Conservation (phyloP, 2,888 invertebrate species). For the Caenorhabditis sp. region DNA sequence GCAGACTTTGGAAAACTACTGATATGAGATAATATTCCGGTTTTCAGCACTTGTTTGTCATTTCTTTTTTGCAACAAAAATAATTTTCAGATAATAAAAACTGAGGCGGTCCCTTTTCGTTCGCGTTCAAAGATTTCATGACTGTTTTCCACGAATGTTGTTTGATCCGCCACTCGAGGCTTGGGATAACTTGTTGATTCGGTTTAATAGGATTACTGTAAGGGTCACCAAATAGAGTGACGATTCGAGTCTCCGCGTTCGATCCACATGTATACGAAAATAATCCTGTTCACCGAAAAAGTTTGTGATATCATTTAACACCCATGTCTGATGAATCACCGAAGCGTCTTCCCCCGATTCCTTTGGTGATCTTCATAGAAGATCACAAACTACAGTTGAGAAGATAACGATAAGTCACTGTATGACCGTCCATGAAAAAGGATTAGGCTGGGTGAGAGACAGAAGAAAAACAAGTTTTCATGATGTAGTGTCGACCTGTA, state of each 20-base stretch:
- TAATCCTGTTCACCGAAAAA: slow-evolving; percentile 27
- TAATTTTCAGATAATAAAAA: not conserved
- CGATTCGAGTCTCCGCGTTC: slow-evolving; percentile 38
- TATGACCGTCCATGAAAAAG: slow-evolving; percentile 33
- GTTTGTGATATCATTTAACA: slow-evolving; percentile 21
- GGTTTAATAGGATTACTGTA: slow-evolving; percentile 46
- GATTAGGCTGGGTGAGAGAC: slow-evolving; percentile 30
- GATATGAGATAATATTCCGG: slow-evolving; percentile 48
- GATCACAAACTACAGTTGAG: slow-evolving; percentile 44
- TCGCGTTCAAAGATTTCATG: slow-evolving; percentile 1
- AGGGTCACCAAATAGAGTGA: slow-evolving; percentile 26
- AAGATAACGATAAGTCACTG: slow-evolving; percentile 46
- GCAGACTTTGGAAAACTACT: slow-evolving; percentile 43
- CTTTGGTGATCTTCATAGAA: slow-evolving; percentile 28
- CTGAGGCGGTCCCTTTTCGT: not conserved
- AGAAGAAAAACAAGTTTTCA: slow-evolving; percentile 27
- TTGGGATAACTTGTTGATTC: slow-evolving; percentile 26
- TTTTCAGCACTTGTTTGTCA: slow-evolving; percentile 33
- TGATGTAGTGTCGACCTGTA: slow-evolving; percentile 38
- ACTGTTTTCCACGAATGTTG: slow-evolving; percentile 29
- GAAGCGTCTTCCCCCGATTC: slow-evolving; percentile 7
- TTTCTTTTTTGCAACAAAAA: slow-evolving; percentile 31
- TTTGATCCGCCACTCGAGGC: slow-evolving; percentile 12
- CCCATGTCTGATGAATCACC: slow-evolving; percentile 21
- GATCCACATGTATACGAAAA: not conserved